These are phyloP conservation scores for Drosophila prolongata DNA, from an alignment of 2,888 invertebrate species.

Conservation along the genomic window DNA sequence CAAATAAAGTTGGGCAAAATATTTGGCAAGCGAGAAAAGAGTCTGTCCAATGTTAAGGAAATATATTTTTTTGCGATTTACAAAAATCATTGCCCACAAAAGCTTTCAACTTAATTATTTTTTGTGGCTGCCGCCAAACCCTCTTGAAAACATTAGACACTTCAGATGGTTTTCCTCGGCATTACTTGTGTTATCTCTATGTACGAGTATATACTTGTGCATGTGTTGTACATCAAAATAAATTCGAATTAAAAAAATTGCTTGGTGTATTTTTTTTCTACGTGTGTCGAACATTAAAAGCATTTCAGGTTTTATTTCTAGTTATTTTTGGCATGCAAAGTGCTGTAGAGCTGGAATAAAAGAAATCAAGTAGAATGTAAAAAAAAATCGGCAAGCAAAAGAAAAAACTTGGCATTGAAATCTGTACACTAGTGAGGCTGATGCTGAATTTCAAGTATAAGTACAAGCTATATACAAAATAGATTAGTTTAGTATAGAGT, in stretches of 20 bases:
- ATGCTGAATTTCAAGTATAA: slow-evolving; percentile 34
- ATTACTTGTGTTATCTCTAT: slow-evolving; percentile 38
- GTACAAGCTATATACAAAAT: slow-evolving; percentile 31
- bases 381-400: slow-evolving; percentile 33
- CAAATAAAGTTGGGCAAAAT: slow-evolving; percentile 30
- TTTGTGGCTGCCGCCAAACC: slow-evolving; percentile 18
- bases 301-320: slow-evolving; percentile 59
- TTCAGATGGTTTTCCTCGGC: slow-evolving; percentile 12
- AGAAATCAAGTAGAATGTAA: slow-evolving; percentile 29
- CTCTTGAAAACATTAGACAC: slow-evolving; percentile 36
- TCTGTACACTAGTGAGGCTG: slow-evolving; percentile 56
- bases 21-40: slow-evolving; percentile 8
- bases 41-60: slow-evolving; percentile 11
- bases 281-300: slow-evolving; percentile 52
- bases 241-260: slow-evolving; percentile 46
- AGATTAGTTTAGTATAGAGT: slow-evolving; percentile 47
- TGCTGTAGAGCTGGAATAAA: slow-evolving; percentile 48
- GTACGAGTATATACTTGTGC: slow-evolving; percentile 15
- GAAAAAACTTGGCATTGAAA: slow-evolving; percentile 19
- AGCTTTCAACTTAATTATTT: slow-evolving; percentile 43
- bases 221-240: slow-evolving; percentile 36
- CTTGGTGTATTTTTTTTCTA: slow-evolving; percentile 26
- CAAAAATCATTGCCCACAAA: slow-evolving; percentile 23
- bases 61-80: background rate
- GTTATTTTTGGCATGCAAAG: slow-evolving; percentile 65